These are phyloP conservation scores for Agrilus biguttatus DNA, from an alignment of 2,888 invertebrate genomes.

Conservation along the genomic window DNA sequence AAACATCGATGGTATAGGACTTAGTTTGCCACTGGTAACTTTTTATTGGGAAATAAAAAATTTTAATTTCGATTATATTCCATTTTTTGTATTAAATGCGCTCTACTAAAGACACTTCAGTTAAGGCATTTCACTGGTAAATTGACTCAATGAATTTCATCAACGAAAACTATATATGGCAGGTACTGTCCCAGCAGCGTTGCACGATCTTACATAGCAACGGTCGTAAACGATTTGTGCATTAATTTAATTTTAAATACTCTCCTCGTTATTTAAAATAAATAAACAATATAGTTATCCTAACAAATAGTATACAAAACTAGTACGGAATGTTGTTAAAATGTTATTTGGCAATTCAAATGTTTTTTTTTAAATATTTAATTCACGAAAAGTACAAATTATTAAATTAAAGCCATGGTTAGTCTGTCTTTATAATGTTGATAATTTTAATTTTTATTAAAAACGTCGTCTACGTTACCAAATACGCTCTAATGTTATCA, in stretches of 20 bases:
- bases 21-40: constrained; percentile 4
- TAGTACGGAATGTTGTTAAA: constrained; percentile 34
- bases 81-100: too few relatives aligned
- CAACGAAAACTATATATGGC: too few relatives aligned
- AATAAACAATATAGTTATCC: constrained; percentile 16
- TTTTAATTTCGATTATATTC: neutral
- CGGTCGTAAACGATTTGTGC: too few relatives aligned
- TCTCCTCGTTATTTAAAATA: constrained; percentile 6
- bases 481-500: too few relatives aligned
- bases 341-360: constrained; percentile 34
- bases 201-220: too few relatives aligned
- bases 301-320: constrained; percentile 22
- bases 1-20: too few relatives aligned
- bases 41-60: neutral
- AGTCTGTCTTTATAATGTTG: constrained; percentile 21
- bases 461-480: constrained; percentile 22
- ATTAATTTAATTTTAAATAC: too few relatives aligned
- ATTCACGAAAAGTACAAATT: constrained; percentile 7
- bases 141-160: neutral
- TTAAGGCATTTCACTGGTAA: constrained; percentile 15
- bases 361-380: constrained; percentile 4
- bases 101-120: constrained; percentile 15
- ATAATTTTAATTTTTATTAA: constrained; percentile 10
- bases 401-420: constrained; percentile 28
- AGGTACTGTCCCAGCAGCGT: too few relatives aligned